Percentiles rank a stretch among this genome's conserved stretches.
These are phyloP conservation scores for Lypha dubia DNA, from an alignment of 2,888 invertebrate species.

Conservation along the genomic window DNA sequence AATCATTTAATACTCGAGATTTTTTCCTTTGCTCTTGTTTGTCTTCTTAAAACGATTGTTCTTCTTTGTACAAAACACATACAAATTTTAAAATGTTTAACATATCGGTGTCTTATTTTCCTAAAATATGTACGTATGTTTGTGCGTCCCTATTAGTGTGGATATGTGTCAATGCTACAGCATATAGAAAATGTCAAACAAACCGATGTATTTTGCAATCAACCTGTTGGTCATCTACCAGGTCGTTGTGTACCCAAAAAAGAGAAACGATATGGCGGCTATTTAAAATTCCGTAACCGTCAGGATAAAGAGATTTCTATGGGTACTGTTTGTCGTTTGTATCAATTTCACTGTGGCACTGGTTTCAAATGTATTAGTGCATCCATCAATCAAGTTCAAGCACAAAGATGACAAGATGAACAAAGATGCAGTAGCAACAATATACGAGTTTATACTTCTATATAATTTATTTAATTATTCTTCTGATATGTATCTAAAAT, in stretches of 20 bases:
- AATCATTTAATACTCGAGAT: conserved; percentile 48
- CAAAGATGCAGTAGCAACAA: conserved; percentile 93
- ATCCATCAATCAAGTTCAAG: conserved; percentile 91
- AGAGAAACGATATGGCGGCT: conserved; percentile 96
- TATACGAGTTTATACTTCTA: too few relatives aligned
- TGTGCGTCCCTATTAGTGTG: not conserved
- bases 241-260: conserved; percentile 94
- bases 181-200: conserved; percentile 92
- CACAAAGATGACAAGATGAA: conserved; percentile 97
- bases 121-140: not conserved
- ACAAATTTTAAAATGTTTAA: not conserved
- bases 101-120: not conserved
- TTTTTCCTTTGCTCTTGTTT: conserved; percentile 38
- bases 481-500: not conserved
- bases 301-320: conserved; percentile 92
- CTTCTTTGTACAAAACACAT: conserved; percentile 9
- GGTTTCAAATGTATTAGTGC: conserved; percentile 92
- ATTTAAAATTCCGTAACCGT: conserved; percentile 92
- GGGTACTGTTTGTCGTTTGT: conserved; percentile 89
- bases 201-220: conserved; percentile 95
- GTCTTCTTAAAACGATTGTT: conserved; percentile 20
- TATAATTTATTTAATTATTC: not conserved
- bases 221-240: conserved; percentile 85
- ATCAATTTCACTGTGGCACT: conserved; percentile 93
- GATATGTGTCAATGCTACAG: conserved; percentile 84